Base-by-base conservation (phyloP, 2,888 invertebrate genomes). In the Elegia similella region DNA sequence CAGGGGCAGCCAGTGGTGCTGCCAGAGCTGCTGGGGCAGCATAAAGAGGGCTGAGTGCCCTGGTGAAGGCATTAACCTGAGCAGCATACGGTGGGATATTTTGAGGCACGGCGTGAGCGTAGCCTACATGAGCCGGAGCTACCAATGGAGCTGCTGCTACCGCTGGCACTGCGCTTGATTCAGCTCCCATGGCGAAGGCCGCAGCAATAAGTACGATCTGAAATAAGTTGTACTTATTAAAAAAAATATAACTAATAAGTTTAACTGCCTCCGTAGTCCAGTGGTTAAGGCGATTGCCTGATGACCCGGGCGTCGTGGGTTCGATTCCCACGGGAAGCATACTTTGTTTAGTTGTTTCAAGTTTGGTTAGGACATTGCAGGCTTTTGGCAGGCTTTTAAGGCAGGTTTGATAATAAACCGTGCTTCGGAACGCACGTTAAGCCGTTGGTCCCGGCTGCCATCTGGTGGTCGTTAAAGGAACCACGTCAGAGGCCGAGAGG, bases 21-120 rank as follows among this genome's bases (percentile, higher is more conserved):
- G 74, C 72, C 17, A 70, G 67, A n/a, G 69, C 75, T 1, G 75
- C 50, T 2, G 81, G 77, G 0, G 81, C 84, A 55, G 92, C 88
- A 16, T 89, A 67, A n/a, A 82, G 62, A 23, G 86, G 82, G 47
- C 80, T 86, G 1, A 89, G 67, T 38, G 86, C 86, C 67, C 83
- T 88, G 60, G 82, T 93, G 61, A 91, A 90, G 8, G 93, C 88
- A 77, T 87, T 94, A 59, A 93, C 81, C 76, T 94, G 93, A 2
- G 93, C 92, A 1, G 94, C 93, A 66, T 92, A 93, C 1, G 94
- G 94, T 52, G 93, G 92, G 46, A 94, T 86, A 65, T 94, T 94
- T 64, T 93, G 93, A 0, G 94, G 94, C 23, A 94, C 88, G 13
- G 93, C 92, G 67, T 89, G 92, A 57, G 84, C 86, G 65, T 94